These are phyloP conservation scores for Uloborus diversus DNA, from an alignment of 1,140 invertebrate genomes.

Conservation along the genomic window DNA sequence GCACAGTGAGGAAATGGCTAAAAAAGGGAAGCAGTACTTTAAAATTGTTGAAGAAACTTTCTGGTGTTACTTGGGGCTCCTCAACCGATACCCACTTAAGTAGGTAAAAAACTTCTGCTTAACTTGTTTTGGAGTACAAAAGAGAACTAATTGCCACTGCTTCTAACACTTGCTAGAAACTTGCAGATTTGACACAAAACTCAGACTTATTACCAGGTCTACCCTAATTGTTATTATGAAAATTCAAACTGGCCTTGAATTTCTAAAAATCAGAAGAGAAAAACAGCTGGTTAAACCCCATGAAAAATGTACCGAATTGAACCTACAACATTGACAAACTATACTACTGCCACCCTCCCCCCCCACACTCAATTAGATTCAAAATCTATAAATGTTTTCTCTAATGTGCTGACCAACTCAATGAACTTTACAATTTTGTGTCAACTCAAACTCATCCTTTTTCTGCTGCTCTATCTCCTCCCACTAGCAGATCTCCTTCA, in stretches of 20 bases:
- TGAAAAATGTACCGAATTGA: not conserved
- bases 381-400: not conserved
- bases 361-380: not conserved
- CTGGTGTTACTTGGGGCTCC: conserved; percentile 26
- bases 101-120: not conserved
- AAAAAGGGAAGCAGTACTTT: not conserved
- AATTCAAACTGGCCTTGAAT: not conserved
- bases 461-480: not conserved
- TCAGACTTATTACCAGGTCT: not conserved
- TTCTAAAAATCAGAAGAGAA: conserved; percentile 1
- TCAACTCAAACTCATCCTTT: not conserved
- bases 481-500: not conserved
- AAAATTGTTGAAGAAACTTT: conserved; percentile 15
- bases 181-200: not conserved
- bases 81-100: conserved; percentile 16
- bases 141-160: not conserved
- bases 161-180: conserved; percentile 8
- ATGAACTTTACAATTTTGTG: not conserved
- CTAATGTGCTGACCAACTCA: not conserved
- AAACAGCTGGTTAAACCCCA: not conserved
- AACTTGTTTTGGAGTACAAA: conserved; percentile 11
- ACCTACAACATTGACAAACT: not conserved
- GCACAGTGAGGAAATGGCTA: conserved; percentile 3
- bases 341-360: not conserved
- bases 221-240: not conserved